These are phyloP conservation scores for Poecile montanus DNA, from an alignment of 2,797 vertebrate species.

Conservation along the genomic window DNA sequence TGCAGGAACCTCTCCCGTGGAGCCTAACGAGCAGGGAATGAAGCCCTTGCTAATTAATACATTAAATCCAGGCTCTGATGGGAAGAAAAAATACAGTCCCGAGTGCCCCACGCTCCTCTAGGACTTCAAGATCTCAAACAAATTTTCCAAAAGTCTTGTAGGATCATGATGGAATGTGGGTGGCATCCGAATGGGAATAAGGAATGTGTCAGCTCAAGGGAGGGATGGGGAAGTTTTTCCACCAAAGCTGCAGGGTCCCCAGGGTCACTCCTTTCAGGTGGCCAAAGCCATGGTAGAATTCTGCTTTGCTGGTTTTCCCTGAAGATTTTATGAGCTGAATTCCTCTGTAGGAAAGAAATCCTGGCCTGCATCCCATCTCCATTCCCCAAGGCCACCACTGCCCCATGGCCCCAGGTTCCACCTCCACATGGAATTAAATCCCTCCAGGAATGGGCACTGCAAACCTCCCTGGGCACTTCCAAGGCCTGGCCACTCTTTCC, in stretches of 20 bases:
- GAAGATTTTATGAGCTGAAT: background rate
- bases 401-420: accelerated
- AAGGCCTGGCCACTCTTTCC: accelerated
- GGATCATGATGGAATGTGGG: accelerated
- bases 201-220: accelerated
- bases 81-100: background rate
- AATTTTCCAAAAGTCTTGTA: accelerated
- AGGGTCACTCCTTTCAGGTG: background rate
- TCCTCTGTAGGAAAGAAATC: background rate
- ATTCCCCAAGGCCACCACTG: background rate
- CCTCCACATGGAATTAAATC: accelerated
- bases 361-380: background rate
- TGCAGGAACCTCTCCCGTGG: background rate
- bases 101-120: background rate
- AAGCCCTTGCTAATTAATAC: background rate
- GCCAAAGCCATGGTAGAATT: background rate
- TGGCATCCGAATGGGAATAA: accelerated
- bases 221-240: background rate
- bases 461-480: background rate
- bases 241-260: background rate
- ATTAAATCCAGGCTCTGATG: background rate
- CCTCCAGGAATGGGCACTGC: background rate
- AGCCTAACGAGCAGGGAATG: background rate
- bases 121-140: background rate
- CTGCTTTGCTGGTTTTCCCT: too few relatives aligned